Percentiles rank a stretch among this genome's conserved stretches.
phyloP scores from a whole-genome alignment of 2,113 vertebrate species.

The Tursiops truncatus region DNA sequence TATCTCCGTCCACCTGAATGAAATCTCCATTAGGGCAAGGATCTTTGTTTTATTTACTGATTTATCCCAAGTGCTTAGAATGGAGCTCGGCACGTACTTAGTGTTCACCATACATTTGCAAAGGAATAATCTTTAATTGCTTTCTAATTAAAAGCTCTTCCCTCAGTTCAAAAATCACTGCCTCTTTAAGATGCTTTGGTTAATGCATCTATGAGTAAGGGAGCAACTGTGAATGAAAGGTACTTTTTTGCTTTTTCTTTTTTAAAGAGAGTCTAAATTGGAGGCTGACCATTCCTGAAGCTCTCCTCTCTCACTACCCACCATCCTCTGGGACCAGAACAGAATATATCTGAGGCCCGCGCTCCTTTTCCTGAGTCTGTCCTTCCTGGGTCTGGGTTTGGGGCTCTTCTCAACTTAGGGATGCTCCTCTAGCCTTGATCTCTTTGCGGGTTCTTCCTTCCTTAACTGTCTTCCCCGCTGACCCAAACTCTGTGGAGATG shows the following conservation, averaged over 20 bases:
- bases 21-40: not conserved
- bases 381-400: not conserved
- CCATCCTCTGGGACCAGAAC: not conserved
- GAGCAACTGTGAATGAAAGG: not conserved
- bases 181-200: constrained; percentile 1
- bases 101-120: not conserved
- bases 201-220: not conserved
- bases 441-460: not conserved
- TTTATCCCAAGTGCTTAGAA: not conserved
- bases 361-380: not conserved
- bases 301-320: not conserved
- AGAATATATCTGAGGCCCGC: not conserved
- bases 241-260: not conserved
- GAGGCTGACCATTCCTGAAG: not conserved
- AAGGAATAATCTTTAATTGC: not conserved
- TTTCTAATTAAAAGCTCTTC: constrained; percentile 1
- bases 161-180: not conserved
- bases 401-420: not conserved
- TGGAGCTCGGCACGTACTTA: not conserved
- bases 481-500: not conserved
- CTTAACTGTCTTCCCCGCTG: not conserved
- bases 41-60: constrained; percentile 8
- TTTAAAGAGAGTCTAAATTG: not conserved
- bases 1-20: not conserved
- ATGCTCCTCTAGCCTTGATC: not conserved